Conservation (phyloP, 2,113 vertebrate species). For the Erpornis zantholeuca region DNA sequence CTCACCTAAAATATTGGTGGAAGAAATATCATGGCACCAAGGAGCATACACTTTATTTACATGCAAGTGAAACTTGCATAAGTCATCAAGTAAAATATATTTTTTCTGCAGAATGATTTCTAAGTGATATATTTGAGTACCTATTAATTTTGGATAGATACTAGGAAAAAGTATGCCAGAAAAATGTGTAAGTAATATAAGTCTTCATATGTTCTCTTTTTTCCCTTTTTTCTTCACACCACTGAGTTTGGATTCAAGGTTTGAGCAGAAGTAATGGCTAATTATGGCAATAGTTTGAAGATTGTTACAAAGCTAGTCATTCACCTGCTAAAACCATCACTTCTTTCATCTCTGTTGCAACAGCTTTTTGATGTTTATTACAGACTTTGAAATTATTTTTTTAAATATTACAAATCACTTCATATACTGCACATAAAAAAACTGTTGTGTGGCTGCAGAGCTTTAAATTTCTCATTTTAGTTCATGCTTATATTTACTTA, state of each 20-base stretch:
- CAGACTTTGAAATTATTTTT: neutral
- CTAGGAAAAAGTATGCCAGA: neutral
- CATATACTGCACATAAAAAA: neutral
- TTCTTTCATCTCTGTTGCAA: neutral
- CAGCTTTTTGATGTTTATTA: neutral
- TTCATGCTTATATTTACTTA: constrained; percentile 27
- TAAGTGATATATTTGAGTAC: neutral
- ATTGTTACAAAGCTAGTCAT: neutral
- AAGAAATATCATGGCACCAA: neutral
- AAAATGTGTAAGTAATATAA: neutral
- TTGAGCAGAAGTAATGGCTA: neutral
- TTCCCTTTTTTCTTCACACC: neutral
- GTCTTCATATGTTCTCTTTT: neutral
- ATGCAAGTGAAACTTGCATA: neutral
- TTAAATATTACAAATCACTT: neutral
- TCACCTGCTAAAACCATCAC: neutral
- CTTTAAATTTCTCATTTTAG: neutral
- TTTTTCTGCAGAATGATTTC: neutral
- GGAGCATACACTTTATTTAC: neutral
- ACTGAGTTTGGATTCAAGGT: neutral
- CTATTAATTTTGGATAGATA: neutral
- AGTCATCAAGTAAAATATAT: neutral
- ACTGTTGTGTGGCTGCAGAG: neutral
- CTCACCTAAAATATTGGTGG: neutral
- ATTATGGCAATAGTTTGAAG: neutral